These are phyloP conservation scores for Stramonita haemastoma DNA, from an alignment of 2,888 invertebrate species.

Conservation along the genomic window DNA sequence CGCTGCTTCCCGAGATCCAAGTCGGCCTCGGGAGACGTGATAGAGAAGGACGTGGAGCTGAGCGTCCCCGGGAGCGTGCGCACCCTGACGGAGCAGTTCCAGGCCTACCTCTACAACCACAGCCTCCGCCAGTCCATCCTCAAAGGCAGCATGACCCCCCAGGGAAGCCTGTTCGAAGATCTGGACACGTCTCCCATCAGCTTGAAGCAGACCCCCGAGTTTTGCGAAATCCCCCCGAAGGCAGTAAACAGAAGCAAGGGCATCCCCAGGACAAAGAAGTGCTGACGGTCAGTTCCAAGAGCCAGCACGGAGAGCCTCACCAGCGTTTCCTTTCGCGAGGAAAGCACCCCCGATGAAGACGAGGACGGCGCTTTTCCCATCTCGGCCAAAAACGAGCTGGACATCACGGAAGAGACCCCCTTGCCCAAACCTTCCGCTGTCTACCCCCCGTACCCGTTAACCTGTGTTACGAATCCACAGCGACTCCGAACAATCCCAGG, in stretches of 20 bases:
- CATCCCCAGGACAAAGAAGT: neutral
- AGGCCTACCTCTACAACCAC: constrained; percentile 40
- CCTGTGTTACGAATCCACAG: neutral
- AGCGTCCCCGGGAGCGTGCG: constrained; percentile 33
- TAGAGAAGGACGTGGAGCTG: constrained; percentile 28
- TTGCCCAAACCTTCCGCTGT: neutral
- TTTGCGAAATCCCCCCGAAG: constrained; percentile 12
- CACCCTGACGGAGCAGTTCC: constrained; percentile 37
- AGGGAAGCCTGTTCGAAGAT: constrained; percentile 40
- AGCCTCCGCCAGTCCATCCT: constrained; percentile 49
- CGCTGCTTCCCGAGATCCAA: neutral
- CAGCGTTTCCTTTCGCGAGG: constrained; percentile 29
- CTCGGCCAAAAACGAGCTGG: constrained; percentile 10
- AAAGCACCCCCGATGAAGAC: constrained; percentile 12
- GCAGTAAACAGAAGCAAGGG: neutral
- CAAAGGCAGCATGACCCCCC: constrained; percentile 47
- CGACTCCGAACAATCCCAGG: neutral
- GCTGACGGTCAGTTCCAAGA: neutral
- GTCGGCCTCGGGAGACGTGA: constrained; percentile 10
- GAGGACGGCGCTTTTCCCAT: neutral
- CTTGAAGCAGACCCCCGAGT: neutral
- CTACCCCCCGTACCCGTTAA: neutral
- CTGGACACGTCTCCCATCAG: constrained; percentile 4
- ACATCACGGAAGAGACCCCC: neutral
- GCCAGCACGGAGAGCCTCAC: constrained; percentile 36